A percentile compares a stretch with the other conserved stretches of the same genome.
phyloP scores from a whole-genome alignment of 2,113 vertebrate genomes.

The Heptranchias perlo region DNA sequence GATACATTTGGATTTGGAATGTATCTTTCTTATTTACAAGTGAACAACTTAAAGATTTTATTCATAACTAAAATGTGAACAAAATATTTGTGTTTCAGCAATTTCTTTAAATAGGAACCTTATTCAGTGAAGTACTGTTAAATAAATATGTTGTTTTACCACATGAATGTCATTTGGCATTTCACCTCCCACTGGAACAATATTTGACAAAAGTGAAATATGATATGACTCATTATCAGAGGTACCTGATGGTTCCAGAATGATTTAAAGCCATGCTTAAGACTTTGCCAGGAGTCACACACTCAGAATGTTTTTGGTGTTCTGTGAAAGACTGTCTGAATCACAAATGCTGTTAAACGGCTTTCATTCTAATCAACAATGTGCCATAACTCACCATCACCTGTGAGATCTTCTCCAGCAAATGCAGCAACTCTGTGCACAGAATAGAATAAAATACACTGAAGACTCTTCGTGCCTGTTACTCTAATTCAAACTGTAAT shows the following conservation, averaged over 20 bases:
- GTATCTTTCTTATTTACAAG: not conserved
- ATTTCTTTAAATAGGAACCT: not conserved
- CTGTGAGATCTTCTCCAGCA: not conserved
- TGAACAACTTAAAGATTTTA: not conserved
- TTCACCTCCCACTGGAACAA: not conserved
- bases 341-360: not conserved
- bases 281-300: not conserved
- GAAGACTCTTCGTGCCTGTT: not conserved
- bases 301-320: not conserved
- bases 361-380: not conserved
- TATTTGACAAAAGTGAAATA: not conserved
- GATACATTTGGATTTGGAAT: not conserved
- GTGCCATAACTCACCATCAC: not conserved
- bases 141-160: not conserved
- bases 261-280: constrained; percentile 13
- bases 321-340: not conserved
- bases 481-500: not conserved
- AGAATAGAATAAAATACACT: not conserved
- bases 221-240: not conserved
- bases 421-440: not conserved
- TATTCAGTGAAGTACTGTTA: not conserved
- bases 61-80: not conserved
- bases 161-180: not conserved
- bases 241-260: not conserved
- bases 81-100: not conserved